Evolutionary conservation across 2,113 vertebrate genomes (phyloP), one percentile per base, ranked within the genome.

Genomic region (Poicephalus gulielmi): DNA sequence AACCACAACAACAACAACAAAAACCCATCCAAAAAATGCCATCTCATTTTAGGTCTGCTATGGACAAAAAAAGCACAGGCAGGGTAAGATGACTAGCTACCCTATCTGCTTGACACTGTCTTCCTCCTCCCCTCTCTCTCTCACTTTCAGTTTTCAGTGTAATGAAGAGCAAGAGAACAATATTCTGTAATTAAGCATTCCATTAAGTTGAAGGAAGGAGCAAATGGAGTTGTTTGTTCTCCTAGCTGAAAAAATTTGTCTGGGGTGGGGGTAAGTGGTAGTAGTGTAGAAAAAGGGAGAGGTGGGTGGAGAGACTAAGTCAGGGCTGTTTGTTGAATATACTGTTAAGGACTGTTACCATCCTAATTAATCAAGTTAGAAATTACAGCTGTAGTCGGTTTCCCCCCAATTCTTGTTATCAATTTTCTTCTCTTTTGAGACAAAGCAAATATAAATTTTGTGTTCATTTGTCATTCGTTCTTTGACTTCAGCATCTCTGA

Each of bases 111-210:
- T 97, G 96, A 97, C 96, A 97, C 98, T 78, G 74, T 79, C 93
- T 97, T 98, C 74, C 50, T 97, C 93, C 97, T 97, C 67, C 94
- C 91, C 92, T 80, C 86, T 96, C 97, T 98, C 98, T 96, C 96
- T 96, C 95, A 90, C 96, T 94, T 92, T 96, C 94, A 83, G 98
- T 98, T 98, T 98, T 97, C 98, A 98, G 98, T 98, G 98, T 98
- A 96, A 98, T 98, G 99, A 99, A 99, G 99, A 99, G 98, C 97
- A 97, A 90, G 98, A 98, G 98, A 98, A 99, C 99, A 99, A 99
- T 99, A 99, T 99, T 99, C 99, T 99, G 99, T 99, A 99, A 99
- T 99, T 99, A 99, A 99, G 99, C 98, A 99, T 99, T 99, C 98
- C 99, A 99, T 99, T 99, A 99, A 99, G 98, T 98, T 99, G 96